These are phyloP conservation scores for Eurytoma adleriae DNA, from an alignment of 2,888 invertebrate genomes.

Conservation along the genomic window DNA sequence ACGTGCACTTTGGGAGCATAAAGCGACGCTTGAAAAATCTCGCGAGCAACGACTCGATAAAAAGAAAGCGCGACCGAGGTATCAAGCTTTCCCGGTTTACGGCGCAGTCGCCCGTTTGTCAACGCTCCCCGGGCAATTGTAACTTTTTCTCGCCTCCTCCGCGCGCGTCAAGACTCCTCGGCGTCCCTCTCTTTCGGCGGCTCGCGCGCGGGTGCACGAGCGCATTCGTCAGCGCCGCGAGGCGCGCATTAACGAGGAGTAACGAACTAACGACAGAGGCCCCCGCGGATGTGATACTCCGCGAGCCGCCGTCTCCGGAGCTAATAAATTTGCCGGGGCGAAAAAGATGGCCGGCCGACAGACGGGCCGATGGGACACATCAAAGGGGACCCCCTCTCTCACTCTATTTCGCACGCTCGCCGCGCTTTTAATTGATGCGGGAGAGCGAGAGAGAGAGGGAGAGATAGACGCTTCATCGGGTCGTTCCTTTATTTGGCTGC, in stretches of 20 bases:
- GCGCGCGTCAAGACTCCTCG: no score
- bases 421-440: not conserved
- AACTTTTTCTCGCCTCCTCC: not conserved
- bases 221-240: conserved; percentile 1
- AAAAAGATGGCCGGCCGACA: conserved; percentile 65
- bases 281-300: conserved; percentile 20
- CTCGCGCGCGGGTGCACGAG: not conserved
- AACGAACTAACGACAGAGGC: conserved; percentile 46
- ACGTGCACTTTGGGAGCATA: no score
- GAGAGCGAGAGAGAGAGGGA: not conserved
- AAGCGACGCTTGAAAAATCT: no score
- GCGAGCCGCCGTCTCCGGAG: conserved; percentile 49
- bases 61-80: no score
- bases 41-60: no score
- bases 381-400: conserved; percentile 52
- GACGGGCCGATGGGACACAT: conserved; percentile 49
- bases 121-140: no score
- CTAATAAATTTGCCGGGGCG: conserved; percentile 69
- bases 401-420: conserved; percentile 29
- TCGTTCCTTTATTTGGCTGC: no score
- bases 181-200: not conserved
- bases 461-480: not conserved
- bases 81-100: no score
- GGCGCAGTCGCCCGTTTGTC: no score
- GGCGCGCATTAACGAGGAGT: conserved; percentile 23